Evolutionary conservation across 2,797 vertebrate genomes (phyloP), one percentile per base, ranked within the genome.

Genomic region (Arctocebus calabarensis): DNA sequence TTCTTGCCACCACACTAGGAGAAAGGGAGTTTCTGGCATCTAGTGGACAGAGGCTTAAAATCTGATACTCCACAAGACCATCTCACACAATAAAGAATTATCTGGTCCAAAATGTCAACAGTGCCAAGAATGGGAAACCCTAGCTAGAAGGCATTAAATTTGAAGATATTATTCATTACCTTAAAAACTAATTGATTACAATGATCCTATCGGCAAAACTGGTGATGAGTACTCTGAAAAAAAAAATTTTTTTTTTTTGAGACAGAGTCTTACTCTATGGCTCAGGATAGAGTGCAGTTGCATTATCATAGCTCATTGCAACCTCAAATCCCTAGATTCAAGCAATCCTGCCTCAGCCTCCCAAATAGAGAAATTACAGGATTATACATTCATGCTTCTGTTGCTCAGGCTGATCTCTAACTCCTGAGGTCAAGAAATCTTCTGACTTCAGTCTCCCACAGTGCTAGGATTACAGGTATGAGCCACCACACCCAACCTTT

Each of bases 111-210:
- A 78, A 57, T 78, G 75, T 34, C 22, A 85, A 48, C 45, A 88
- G 8, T 93, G 64, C 37, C 55, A 83, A 84, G 27, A 77, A 82
- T 57, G 17, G 84, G 37, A 92, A 62, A 20, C 20, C n/a, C 32
- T 59, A 8, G 22, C 40, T 75, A 81, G 22, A 5, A 92, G 45
- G 25, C 85, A 92, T 71, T 66, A 75, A 94, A 90, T 78, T 5
- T 90, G 64, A 88, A 88, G 20, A 87, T 59, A 64, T 0, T 71
- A 89, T 52, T 43, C 37, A 84, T 71, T 90, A 79, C 27, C 45
- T 88, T 89, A 70, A 89, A 95, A 91, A 48, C 85, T 70, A 86
- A 68, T 19, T 13, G 64, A 93, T 90, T 70, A 19, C 3, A 88
- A 85, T 88, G 20, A 85, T 34, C 87, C n/a, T 32, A 87, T 9